Percentiles rank a stretch among this genome's conserved stretches.
These are phyloP conservation scores for Sebastes trivittatus DNA, from an alignment of 2,797 vertebrate genomes.

Conservation along the genomic window DNA sequence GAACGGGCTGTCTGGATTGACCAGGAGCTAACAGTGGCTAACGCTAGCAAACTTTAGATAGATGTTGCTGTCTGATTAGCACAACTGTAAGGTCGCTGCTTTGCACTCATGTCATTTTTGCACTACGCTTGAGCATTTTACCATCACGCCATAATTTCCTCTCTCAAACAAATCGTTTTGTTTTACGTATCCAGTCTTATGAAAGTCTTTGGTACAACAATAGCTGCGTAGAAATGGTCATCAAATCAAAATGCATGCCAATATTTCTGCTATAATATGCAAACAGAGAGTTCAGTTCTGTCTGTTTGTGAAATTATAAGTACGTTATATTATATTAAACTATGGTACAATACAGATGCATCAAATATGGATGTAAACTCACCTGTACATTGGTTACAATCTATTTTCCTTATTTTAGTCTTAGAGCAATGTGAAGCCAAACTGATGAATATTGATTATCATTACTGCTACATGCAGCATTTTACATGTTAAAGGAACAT, in stretches of 20 bases:
- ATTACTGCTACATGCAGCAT: not conserved
- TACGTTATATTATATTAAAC: not conserved
- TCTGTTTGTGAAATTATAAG: not conserved
- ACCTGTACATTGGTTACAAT: not conserved
- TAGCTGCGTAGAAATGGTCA: not conserved
- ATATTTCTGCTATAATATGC: not conserved
- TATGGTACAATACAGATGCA: not conserved
- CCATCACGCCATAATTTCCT: fast-evolving
- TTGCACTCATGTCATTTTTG: not conserved
- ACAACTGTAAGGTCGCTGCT: not conserved
- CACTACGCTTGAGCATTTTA: not conserved
- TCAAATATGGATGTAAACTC: not conserved
- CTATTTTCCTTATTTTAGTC: not conserved
- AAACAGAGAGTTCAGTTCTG: not conserved
- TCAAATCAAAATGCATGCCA: not conserved
- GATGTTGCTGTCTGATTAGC: not conserved
- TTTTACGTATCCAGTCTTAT: not conserved
- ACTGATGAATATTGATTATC: not conserved
- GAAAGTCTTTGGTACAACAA: not conserved
- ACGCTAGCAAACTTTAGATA: not conserved
- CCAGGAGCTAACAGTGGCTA: not conserved
- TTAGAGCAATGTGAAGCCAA: not conserved
- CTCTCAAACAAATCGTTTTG: not conserved
- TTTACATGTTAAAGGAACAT: not conserved
- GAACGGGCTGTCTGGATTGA: too few relatives aligned